Base-by-base conservation (phyloP, 64 coral and sea anemone genomes). In the Stichodactyla mertensii region DNA sequence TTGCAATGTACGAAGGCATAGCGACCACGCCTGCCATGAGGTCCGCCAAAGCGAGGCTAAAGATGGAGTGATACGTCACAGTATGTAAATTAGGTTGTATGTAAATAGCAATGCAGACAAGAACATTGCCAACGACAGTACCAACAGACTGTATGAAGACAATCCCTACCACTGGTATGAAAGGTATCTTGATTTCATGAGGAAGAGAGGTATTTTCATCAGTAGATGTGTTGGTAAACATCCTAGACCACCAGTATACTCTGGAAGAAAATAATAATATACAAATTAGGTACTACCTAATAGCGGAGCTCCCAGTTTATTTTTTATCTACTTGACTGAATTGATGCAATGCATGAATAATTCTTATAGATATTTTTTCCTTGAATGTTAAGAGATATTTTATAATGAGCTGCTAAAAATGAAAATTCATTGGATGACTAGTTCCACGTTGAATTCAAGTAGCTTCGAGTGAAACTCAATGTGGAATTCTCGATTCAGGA, bases 1-100 rank as follows among this genome's bases (percentile, higher is more conserved):
- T 95, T 5, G 87, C 70, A 19, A 95, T 86, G 83, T 95, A 95
- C 16, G 89, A 91, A 57, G 93, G 86, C 93, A 95, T 95, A 56
- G 93, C 93, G 15, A 95, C 26, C 55, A 86, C 24, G 53, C 93
- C 93, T 55, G 82, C 89, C 86, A 95, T 57, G n/a, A 95, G 53
- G 83, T 95, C 93, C 45, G 93, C 93, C 12, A 95, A 61, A 52
- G 93, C 93, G n/a, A 95, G 83, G 52, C 89, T 95, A 55, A 95
- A 91, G 55, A 95, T 45, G 36, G 36, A 91, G 24, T 77, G 77
- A 66, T 95, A 95, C 66, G 89, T 87, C 64, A 91, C 93, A 61
- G 67, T 85, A 62, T 91, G 93, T n/a, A 95, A 89, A 10, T 83
- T 77, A 11, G 93, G 93, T 14, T 91, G 86, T 20, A 95, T 91